Percentiles rank a stretch among this genome's conserved stretches.
These are phyloP conservation scores for Myotis yumanensis DNA, from an alignment of 2,113 vertebrate species.

Conservation along the genomic window DNA sequence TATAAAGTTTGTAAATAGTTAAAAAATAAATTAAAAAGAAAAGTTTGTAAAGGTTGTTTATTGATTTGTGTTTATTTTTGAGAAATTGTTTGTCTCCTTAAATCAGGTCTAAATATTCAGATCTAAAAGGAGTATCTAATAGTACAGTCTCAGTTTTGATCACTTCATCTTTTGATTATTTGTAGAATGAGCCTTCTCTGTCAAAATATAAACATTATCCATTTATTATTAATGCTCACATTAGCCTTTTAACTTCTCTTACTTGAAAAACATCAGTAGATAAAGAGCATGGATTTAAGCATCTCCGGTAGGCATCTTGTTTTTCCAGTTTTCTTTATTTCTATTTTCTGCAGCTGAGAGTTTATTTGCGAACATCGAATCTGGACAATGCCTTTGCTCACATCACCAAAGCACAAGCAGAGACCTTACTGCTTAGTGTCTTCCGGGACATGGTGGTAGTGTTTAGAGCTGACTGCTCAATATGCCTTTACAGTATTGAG, in stretches of 20 bases:
- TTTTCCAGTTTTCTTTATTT: slow-evolving; percentile 20
- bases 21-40: not conserved
- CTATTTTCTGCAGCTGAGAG: slow-evolving; percentile 87
- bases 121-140: not conserved
- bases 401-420: slow-evolving; percentile 92
- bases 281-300: not conserved
- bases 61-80: slow-evolving; percentile 6
- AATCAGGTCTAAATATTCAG: not conserved
- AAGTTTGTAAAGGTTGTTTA: not conserved
- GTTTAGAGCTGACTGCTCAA: slow-evolving; percentile 96
- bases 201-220: not conserved
- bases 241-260: slow-evolving; percentile 21
- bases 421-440: slow-evolving; percentile 95
- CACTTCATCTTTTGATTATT: slow-evolving; percentile 15
- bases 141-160: slow-evolving; percentile 15
- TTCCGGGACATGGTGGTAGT: slow-evolving; percentile 95
- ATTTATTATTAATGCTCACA: slow-evolving; percentile 1
- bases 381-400: slow-evolving; percentile 97
- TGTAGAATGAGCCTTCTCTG: not conserved
- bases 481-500: slow-evolving; percentile 98
- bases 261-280: not conserved
- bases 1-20: slow-evolving; percentile 5
- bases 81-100: not conserved
- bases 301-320: not conserved
- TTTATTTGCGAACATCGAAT: slow-evolving; percentile 95